phyloP scores from a whole-genome alignment of 2,113 vertebrate genomes.

The Stegastes partitus region DNA sequence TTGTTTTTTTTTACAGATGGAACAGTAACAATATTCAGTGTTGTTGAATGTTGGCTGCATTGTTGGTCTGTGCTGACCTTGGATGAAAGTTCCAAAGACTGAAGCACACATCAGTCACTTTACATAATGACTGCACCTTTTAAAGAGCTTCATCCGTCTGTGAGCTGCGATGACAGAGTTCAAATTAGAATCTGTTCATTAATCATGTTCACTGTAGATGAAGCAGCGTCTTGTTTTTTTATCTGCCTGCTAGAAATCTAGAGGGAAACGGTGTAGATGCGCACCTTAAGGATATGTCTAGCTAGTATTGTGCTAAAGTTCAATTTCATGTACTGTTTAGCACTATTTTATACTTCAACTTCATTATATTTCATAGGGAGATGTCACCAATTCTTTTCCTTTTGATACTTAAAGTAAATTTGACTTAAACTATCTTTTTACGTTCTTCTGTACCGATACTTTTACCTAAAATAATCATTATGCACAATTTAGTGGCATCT shows the following conservation, averaged over 20 bases:
- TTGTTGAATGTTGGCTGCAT: slow-evolving; percentile 11
- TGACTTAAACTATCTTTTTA: too few species aligned
- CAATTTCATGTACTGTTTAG: too few species aligned
- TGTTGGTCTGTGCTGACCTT: slow-evolving; percentile 30
- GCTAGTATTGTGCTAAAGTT: too few species aligned
- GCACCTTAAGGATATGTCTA: too few species aligned
- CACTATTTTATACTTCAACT: too few species aligned
- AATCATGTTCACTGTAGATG: slow-evolving; percentile 12
- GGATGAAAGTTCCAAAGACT: slow-evolving; percentile 18
- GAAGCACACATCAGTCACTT: slow-evolving; percentile 32
- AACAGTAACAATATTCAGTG: background rate
- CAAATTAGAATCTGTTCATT: slow-evolving; percentile 42
- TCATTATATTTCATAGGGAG: too few species aligned
- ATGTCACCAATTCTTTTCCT: too few species aligned
- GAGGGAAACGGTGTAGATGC: too few species aligned
- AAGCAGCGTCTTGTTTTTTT: background rate
- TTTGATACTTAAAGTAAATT: too few species aligned
- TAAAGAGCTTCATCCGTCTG: slow-evolving; percentile 22
- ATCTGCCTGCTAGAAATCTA: background rate
- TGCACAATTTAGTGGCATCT: too few species aligned
- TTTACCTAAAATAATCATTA: too few species aligned
- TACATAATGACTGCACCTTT: slow-evolving; percentile 18
- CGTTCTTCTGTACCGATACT: too few species aligned
- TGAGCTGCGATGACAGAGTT: slow-evolving; percentile 7
- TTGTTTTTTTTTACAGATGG: background rate